Evolutionary conservation across 37 sponge, comb jelly and placozoan species (phyloP), one percentile per base, ranked within the genome.

Genomic region (Mnemiopsis leidyi): DNA sequence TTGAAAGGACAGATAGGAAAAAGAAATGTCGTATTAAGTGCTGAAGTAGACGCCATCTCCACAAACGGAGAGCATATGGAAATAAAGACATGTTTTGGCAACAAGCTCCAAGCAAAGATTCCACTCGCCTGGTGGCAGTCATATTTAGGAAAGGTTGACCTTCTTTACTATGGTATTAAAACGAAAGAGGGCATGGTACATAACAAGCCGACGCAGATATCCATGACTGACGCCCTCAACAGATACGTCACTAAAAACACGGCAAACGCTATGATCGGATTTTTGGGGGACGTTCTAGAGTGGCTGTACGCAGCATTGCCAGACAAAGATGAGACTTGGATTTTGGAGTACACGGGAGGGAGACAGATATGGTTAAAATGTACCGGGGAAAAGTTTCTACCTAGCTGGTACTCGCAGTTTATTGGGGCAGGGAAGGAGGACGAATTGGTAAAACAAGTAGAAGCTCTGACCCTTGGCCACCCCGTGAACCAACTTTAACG

Each of bases 1-100:
- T 25, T 69, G 73, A 69, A 69, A 21, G 73, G 73, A 28, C 7
- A 69, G 73, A 69, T 69, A 69, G 73, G 73, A 1, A 69, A 69
- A 3, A 69, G 73, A 25, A 69, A 69, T 21, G 2, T 69, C 73
- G 7, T 69, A 25, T 20, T 69, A 25, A 69, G 73, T 25, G 73
- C 73, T 3, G 73, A 69, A 69, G 73, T 69, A 3, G 73, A 69
- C 21, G 73, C 73, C 3, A 25, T 28, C 28, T n/a, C 73, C 9
- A 16, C 73, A 16, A 25, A 69, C 28, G 73, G 73, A 28, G 21
- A 69, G 29, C 29, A 28, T 25, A 69, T 69, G 73, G 73, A 69
- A 25, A 69, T 69, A 5, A 69, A 69, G 29, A 69, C 73, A 69
- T 69, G 73, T 25, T 69, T 69, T 25, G 28, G 24, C 21, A 25